Percentiles rank a stretch among this genome's conserved stretches.
Evolutionary conservation across 2,113 vertebrate species (phyloP).

Genomic region (Natator depressus): DNA sequence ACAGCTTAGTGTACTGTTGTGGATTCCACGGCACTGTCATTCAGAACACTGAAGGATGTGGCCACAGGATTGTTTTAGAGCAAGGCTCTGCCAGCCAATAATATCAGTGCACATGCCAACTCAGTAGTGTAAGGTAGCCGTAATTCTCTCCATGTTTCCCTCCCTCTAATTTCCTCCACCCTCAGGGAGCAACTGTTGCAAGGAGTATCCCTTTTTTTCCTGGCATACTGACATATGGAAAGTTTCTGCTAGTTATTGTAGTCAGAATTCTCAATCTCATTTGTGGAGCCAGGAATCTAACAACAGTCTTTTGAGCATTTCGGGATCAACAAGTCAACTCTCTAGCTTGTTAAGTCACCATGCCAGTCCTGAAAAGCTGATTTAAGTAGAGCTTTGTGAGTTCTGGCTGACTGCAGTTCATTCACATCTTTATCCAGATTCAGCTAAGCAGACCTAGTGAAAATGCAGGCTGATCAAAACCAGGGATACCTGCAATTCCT

Average conservation of each 20-base stretch:
- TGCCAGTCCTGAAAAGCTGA: background rate
- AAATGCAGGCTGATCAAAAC: background rate
- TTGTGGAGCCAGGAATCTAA: background rate
- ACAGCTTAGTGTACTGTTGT: background rate
- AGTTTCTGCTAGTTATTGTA: slow-evolving; percentile 16
- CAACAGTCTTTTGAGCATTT: background rate
- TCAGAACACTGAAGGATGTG: background rate
- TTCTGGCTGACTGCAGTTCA: background rate
- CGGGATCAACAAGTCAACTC: background rate
- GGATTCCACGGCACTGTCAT: background rate
- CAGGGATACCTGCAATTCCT: background rate
- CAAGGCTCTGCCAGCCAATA: background rate
- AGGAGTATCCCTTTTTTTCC: slow-evolving; percentile 22
- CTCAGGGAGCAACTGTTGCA: slow-evolving; percentile 7
- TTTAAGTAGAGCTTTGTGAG: background rate
- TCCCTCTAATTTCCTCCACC: background rate
- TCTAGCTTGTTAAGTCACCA: background rate
- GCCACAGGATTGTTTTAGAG: background rate
- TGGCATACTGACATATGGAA: background rate
- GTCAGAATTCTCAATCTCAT: slow-evolving; percentile 4
- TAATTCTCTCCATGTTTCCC: background rate
- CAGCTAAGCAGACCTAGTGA: background rate
- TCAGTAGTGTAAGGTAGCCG: background rate
- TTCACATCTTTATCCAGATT: background rate
- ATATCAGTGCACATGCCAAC: background rate